Percentiles rank a stretch among this genome's conserved stretches.
These are phyloP conservation scores for Hippoglossus stenolepis DNA, from an alignment of 2,113 vertebrate species.

Conservation along the genomic window DNA sequence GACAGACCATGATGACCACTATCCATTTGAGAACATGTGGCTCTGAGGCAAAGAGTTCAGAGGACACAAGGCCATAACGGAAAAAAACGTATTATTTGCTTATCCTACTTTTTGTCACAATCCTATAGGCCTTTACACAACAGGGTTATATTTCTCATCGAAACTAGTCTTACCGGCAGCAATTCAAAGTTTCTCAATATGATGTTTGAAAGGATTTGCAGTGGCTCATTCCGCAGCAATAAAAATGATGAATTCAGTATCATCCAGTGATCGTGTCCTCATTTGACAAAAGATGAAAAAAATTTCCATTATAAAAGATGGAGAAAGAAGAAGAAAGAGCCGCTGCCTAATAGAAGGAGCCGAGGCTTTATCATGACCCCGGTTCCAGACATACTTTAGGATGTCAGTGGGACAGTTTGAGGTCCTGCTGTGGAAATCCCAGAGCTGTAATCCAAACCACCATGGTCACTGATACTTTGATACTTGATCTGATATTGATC, in stretches of 20 bases:
- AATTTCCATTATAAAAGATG: too few relatives aligned
- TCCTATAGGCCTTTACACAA: neutral
- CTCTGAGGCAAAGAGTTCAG: slow-evolving; percentile 6
- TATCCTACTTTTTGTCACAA: neutral
- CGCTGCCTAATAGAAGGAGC: neutral
- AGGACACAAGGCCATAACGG: neutral
- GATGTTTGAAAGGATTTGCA: neutral
- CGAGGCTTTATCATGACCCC: neutral
- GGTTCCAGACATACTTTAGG: neutral
- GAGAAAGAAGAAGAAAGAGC: neutral
- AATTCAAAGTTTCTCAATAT: neutral
- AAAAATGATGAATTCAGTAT: neutral
- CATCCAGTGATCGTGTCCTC: neutral
- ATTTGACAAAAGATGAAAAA: neutral
- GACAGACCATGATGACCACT: slow-evolving; percentile 36
- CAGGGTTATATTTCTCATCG: neutral
- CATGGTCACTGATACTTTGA: too few relatives aligned
- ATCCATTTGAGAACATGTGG: slow-evolving; percentile 37
- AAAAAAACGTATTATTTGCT: neutral
- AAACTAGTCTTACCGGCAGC: neutral
- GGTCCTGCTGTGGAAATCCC: neutral
- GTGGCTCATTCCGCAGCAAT: neutral
- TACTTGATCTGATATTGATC: too few relatives aligned
- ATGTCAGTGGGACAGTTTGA: neutral
- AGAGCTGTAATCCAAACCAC: neutral